Conservation (phyloP, 2,888 invertebrate genomes). For the Eilema caniola region DNA sequence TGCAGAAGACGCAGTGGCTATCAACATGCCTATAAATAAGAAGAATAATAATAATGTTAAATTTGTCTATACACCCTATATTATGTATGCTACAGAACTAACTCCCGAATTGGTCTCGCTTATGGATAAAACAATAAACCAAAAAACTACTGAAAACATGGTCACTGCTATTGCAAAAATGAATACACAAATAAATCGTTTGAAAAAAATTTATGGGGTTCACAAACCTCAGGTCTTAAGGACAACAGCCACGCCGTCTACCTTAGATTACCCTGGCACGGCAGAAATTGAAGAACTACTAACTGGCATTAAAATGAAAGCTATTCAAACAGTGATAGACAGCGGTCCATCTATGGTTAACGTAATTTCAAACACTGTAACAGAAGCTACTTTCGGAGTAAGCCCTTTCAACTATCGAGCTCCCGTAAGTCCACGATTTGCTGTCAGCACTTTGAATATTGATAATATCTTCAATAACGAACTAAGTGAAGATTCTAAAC, state of each 20-base stretch:
- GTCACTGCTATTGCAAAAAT: conserved; percentile 14
- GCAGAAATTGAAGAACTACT: conserved; percentile 67
- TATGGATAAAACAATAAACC: neutral
- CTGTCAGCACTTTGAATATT: conserved; percentile 1
- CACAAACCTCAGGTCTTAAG: neutral
- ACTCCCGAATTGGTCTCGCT: neutral
- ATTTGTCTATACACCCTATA: conserved; percentile 5
- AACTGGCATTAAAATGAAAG: conserved; percentile 65
- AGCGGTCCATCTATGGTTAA: conserved; percentile 56
- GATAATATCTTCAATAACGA: conserved; percentile 8
- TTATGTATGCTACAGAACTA: conserved; percentile 7
- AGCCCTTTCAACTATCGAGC: neutral
- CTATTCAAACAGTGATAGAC: conserved; percentile 56
- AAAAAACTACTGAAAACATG: conserved; percentile 2
- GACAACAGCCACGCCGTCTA: neutral
- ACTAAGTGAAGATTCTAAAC: conserved; percentile 18
- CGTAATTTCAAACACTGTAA: conserved; percentile 59
- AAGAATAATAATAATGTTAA: conserved; percentile 26
- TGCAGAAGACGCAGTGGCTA: conserved; percentile 1
- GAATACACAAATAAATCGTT: conserved; percentile 16
- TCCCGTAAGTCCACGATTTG: neutral
- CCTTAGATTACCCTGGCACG: conserved; percentile 43
- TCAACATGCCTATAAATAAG: conserved; percentile 16
- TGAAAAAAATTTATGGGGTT: conserved; percentile 31
- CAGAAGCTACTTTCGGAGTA: conserved; percentile 55